Evolutionary conservation across 2,888 invertebrate species (phyloP), one percentile per base, ranked within the genome.

Genomic region (Habrosyne pyritoides): DNA sequence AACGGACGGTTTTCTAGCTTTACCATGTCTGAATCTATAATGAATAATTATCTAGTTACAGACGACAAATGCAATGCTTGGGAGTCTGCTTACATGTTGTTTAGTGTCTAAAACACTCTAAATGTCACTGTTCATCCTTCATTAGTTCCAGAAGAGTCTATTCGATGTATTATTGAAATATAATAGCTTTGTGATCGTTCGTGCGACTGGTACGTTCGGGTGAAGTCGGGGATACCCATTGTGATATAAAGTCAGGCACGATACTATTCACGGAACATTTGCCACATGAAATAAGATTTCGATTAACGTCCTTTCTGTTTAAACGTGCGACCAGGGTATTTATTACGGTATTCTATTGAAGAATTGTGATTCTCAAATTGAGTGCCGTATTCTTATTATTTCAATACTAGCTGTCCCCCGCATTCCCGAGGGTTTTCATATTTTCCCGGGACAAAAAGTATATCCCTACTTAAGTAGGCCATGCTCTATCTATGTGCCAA

Each of bases 261-360:
- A 68, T 75, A 75, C 78, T 77, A 74, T 86, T 88, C 82, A 88
- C 84, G 89, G 87, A 63, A 82, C 88, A 87, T 89, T 90, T 81
- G 76, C 75, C 69, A 62, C 77, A 78, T 88, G 84, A 89, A 84
- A 90, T 89, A 89, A 85, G 87, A 83, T 84, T 86, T 89, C 87
- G 86, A 89, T 89, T 89, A 88, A 80, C 74, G 69, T 75, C 55
- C 63, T 60, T 62, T 55, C 53, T 66, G 64, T 69, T 73, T 73
- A 74, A 70, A 68, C 61, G 62, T 57, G 56, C 54, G 53, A 66
- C 62, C 57, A 53, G 58, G 65, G 67, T 66, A 73, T 71, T 30
- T 50, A 50, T 30, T 28, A 28, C 21, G 64, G 62, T 64, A 64
- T 57, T 51, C 49, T 33, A 12, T 36, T 36, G 36, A 36, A 36